Conservation (phyloP, 2,113 vertebrate genomes). For the Hemicordylus capensis region DNA sequence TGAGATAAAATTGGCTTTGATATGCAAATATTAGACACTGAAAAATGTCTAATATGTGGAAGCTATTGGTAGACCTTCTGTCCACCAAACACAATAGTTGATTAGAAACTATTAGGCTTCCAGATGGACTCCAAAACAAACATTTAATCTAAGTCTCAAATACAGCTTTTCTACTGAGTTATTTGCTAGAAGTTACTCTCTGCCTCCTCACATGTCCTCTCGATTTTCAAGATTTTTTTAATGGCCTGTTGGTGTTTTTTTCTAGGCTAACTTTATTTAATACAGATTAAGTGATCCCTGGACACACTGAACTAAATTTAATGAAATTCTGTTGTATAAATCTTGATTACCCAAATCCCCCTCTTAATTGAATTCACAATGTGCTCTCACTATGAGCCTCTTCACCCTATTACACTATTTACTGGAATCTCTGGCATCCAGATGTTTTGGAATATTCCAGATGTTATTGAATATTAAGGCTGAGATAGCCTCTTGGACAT, state of each 20-base stretch:
- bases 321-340: neutral
- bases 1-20: constrained; percentile 33
- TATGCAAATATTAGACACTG: constrained; percentile 6
- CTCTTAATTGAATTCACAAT: neutral
- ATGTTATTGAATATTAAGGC: neutral
- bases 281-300: neutral
- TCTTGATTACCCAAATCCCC: constrained; percentile 10
- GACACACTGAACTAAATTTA: neutral
- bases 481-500: neutral
- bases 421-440: neutral
- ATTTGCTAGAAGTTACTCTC: constrained; percentile 2
- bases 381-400: neutral
- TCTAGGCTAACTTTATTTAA: neutral
- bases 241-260: neutral
- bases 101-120: neutral
- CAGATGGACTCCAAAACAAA: neutral
- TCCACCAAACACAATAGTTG: neutral
- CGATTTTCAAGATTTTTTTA: neutral
- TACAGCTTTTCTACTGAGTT: neutral
- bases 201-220: constrained; percentile 6
- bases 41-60: constrained; percentile 40
- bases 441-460: neutral
- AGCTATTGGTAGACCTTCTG: constrained; percentile 16
- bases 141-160: constrained; percentile 2
- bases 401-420: neutral